Base-by-base conservation (phyloP, 2,113 vertebrate genomes). In the Brevimyrus niger region DNA sequence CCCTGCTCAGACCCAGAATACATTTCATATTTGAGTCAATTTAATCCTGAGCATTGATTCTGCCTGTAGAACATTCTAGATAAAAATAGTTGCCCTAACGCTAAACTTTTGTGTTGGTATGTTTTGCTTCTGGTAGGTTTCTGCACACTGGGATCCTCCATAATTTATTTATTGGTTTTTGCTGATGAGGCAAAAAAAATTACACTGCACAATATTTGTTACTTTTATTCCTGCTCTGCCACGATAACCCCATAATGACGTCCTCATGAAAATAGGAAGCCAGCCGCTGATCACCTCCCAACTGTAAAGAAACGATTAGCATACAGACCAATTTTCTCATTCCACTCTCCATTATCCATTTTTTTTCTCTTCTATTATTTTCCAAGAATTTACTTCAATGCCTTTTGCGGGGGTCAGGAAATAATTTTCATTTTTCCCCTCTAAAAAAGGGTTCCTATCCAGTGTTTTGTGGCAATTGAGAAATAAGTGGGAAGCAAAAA, bases 311-410 rank as follows among this genome's bases (percentile, higher is more conserved):
- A 48, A 46, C 7, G 23, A 86, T 86, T 86, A 86, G 23, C 83
- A 86, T 86, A 86, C 83, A 48, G 83, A 86, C 44, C n/a, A 86
- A 48, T 50, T 86, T 47, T 48, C 44, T n/a, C n/a, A n/a, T n/a
- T n/a, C n/a, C n/a, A 31, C 47, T 47, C 47, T 86, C 47, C 47
- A 86, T 50, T 31, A 48, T 86, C 50, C 23, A 86, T 50, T 86
- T 69, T 55, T 69, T 69, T 86, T 15, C 47, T 48, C 10, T 31
- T 47, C 82, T 50, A 48, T 86, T 86, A 50, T 86, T 47, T 48
- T 47, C 83, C 46, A 48, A 50, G 44, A 47, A 80, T 80, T 80
- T 42, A 35, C 73, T 80, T 80, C 15, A 42, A 2, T 50, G 47
- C 47, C 47, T 86, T 86, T 50, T 86, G 44, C 11, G 11, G 83